Evolutionary conservation across 2,797 vertebrate species (phyloP).

Genomic region (Arrhamphus sclerolepis): DNA sequence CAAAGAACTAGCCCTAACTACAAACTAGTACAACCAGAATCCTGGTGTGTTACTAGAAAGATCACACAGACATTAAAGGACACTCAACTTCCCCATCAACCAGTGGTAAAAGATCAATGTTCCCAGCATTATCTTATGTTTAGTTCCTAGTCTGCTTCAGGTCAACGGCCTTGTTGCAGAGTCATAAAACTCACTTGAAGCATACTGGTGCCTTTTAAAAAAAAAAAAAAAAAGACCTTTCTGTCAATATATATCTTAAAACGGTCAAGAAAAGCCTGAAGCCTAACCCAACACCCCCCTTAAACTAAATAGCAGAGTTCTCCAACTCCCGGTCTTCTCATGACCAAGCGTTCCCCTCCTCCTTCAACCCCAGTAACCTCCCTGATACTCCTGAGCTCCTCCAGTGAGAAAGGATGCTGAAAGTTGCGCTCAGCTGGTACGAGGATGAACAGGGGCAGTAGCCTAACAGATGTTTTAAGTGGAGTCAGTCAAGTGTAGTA

Average conservation of each 20-base stretch:
- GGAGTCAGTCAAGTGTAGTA: slow-evolving; percentile 90
- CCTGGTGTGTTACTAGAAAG: not conserved
- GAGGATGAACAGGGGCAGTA: slow-evolving; percentile 63
- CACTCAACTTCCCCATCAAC: not conserved
- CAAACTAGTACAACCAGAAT: not conserved
- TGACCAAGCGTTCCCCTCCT: not conserved
- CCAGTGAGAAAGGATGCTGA: slow-evolving; percentile 7
- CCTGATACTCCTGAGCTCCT: not conserved
- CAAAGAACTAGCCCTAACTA: not conserved
- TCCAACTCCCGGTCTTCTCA: not conserved
- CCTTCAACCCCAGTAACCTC: not conserved
- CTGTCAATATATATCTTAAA: too few relatives aligned
- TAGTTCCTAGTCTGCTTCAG: too few relatives aligned
- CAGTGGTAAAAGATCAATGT: too few relatives aligned
- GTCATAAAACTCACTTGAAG: slow-evolving; percentile 10
- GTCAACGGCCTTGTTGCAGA: not conserved
- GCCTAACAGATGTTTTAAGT: slow-evolving; percentile 74
- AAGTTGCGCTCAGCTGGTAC: slow-evolving; percentile 28
- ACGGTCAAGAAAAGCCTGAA: too few relatives aligned
- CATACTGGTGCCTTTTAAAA: slow-evolving; percentile 14
- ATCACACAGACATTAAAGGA: not conserved
- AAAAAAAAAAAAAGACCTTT: not conserved
- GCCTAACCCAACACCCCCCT: too few relatives aligned
- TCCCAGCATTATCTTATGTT: too few relatives aligned
- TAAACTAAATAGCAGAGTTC: not conserved